These are phyloP conservation scores for Tipula vernalis DNA, from an alignment of 2,888 invertebrate genomes.

Conservation along the genomic window DNA sequence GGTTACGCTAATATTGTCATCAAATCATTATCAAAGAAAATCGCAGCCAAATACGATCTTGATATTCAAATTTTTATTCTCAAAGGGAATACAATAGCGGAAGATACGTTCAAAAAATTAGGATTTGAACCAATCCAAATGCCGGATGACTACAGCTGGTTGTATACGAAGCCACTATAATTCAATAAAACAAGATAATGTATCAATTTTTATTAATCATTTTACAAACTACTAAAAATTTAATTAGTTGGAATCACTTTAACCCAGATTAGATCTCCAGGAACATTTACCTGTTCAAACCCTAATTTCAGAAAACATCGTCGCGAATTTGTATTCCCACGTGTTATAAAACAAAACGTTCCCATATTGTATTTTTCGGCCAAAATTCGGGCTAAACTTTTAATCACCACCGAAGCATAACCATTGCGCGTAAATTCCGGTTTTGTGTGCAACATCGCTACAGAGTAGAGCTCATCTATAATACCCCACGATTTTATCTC, in stretches of 20 bases:
- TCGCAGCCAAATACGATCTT: conserved; percentile 20
- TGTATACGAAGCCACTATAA: background rate
- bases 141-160: background rate
- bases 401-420: background rate
- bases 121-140: background rate
- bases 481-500: background rate
- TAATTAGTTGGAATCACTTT: background rate
- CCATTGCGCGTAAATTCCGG: background rate
- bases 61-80: conserved; percentile 12
- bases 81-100: background rate
- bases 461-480: background rate
- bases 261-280: background rate
- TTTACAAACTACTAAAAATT: background rate
- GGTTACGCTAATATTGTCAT: conserved; percentile 26
- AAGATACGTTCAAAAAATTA: background rate
- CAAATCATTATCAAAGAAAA: conserved; percentile 21
- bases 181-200: background rate
- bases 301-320: background rate
- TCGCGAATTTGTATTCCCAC: background rate
- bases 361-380: background rate
- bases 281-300: background rate
- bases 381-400: background rate
- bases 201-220: background rate
- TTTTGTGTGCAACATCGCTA: background rate
- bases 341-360: background rate